Base-by-base conservation (phyloP, 2,797 vertebrate species). In the Mormyrus hasselquistii region DNA sequence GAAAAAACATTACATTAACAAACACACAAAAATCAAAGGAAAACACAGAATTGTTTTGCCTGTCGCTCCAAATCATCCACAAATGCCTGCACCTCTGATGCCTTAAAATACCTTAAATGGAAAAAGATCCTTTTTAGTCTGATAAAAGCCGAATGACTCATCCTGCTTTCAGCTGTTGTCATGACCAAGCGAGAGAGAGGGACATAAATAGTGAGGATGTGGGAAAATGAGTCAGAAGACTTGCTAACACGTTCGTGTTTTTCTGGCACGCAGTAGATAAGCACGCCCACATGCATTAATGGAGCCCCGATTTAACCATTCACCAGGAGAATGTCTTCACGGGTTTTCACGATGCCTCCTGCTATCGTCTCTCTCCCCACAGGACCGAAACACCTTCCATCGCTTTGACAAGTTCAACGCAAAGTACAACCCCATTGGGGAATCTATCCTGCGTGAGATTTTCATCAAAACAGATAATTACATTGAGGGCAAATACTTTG, bases 381-480 rank as follows among this genome's bases (percentile, higher is more conserved):
- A 99, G 98, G 98, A 99, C 93, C 97, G 98, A 16, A 99, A 99
- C 94, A 99, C 98, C 0, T 99, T 99, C 93, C 98, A 99, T 92
- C 97, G 98, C 47, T 99, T 99, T 5, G 98, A 99, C 94, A 99
- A 99, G 91, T 99, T 99, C 95, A 99, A 99, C 0, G 96, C 98
- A 91, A 99, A 99, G 91, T 99, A 99, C 95, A 99, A 99, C 92
- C 98, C 98, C 16, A 99, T 99, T 0, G 98, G 98, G 53, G 98
- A 99, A 93, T 99, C 98, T 83, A 97, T 99, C 90, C 97, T 99
- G 85, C 94, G 98, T 10, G 98, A 99, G 95, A 99, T 99, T 93
- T 99, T 99, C 96, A 99, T 99, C 95, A 99, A 99, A 95, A 99
- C 98, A 0, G 97, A 99, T 95, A 99, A 99, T 93, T 93, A 95